phyloP scores from a whole-genome alignment of 2,797 vertebrate species.

The Myotis vivesi region DNA sequence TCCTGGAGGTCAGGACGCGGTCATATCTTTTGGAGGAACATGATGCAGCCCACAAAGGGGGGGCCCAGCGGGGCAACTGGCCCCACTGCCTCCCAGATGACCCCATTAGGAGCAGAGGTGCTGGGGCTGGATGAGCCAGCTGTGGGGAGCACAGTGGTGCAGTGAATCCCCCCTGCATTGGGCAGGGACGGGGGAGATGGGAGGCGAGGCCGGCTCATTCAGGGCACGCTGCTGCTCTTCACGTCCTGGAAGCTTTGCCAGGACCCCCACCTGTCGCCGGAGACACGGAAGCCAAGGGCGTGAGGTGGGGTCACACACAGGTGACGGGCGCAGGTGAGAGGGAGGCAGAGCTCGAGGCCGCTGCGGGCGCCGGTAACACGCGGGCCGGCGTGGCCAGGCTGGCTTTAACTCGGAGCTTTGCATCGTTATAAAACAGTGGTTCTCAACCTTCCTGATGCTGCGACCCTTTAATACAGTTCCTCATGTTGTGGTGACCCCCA shows the following conservation, averaged over 20 bases:
- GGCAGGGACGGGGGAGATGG: background rate
- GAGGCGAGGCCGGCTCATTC: background rate
- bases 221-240: background rate
- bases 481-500: too few relatives aligned
- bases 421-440: background rate
- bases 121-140: too few relatives aligned
- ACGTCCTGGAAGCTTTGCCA: background rate
- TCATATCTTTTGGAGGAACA: background rate
- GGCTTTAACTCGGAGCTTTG: background rate
- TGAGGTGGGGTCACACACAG: fast-evolving
- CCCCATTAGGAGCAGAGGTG: too few relatives aligned
- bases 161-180: background rate
- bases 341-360: fast-evolving
- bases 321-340: background rate
- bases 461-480: too few relatives aligned
- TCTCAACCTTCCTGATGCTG: too few relatives aligned
- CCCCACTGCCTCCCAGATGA: background rate
- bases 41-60: background rate
- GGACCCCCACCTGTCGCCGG: background rate
- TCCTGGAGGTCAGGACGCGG: background rate
- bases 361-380: fast-evolving
- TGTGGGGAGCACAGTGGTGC: too few relatives aligned
- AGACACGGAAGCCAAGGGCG: background rate
- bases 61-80: background rate
- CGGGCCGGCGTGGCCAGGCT: background rate